These are phyloP conservation scores for Anabacerthia variegaticeps DNA, from an alignment of 2,797 vertebrate genomes.

Conservation along the genomic window DNA sequence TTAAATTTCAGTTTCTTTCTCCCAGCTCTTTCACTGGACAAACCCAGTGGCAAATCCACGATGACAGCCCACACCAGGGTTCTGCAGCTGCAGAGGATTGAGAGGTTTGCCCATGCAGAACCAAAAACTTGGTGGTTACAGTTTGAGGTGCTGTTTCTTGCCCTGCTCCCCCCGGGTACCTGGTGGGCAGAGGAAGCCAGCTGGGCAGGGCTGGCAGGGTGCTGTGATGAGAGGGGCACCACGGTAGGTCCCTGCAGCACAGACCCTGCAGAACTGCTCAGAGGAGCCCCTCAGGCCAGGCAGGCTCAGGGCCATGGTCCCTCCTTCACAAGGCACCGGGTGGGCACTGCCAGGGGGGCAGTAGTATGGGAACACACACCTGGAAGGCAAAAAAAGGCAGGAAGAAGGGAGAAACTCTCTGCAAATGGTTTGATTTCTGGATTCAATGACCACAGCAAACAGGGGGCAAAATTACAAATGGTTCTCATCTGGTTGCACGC, in stretches of 20 bases:
- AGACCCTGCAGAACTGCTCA: constrained; percentile 81
- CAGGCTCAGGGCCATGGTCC: constrained; percentile 82
- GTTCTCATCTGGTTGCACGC: not conserved
- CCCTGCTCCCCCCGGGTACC: constrained; percentile 63
- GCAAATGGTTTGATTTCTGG: not conserved
- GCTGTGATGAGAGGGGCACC: constrained; percentile 47
- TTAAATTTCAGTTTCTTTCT: not conserved
- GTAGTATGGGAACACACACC: constrained; percentile 88
- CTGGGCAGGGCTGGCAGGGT: constrained; percentile 85
- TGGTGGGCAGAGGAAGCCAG: constrained; percentile 85
- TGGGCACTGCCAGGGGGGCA: constrained; percentile 85
- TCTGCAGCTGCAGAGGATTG: not conserved
- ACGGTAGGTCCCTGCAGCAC: constrained; percentile 84
- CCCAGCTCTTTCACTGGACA: not conserved
- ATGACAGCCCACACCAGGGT: not conserved
- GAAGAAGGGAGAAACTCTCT: not conserved
- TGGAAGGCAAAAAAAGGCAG: constrained; percentile 59
- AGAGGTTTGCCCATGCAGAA: not conserved
- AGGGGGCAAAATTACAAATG: not conserved
- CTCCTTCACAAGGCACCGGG: constrained; percentile 80
- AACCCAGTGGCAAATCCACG: not conserved
- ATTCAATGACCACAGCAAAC: not conserved
- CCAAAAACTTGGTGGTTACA: not conserved
- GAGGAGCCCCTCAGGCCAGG: constrained; percentile 81
- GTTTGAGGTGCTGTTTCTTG: not conserved